Base-by-base conservation (phyloP, 2,888 invertebrate genomes). In the Himalopsyche tibetana region DNA sequence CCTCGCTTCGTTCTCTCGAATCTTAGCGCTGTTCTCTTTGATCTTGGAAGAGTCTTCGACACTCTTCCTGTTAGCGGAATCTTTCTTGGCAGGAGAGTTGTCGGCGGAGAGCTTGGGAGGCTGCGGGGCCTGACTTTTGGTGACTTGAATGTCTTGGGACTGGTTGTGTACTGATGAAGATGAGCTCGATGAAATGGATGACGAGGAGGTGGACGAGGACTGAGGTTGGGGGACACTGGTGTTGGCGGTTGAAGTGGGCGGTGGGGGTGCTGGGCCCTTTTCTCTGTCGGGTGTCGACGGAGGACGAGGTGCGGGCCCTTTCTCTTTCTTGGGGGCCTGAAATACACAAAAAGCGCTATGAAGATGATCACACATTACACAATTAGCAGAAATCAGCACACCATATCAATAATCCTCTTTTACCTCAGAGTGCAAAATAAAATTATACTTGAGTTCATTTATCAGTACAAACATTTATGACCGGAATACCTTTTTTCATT, bases 261-360 rank as follows among this genome's bases (percentile, higher is more conserved):
- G 90, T 69, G 89, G 90, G 89, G 88, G 90, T 89, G 88, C 89
- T 12, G 85, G 89, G 15, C 89, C 89, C 42, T 89, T 88, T 84
- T 86, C 89, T 86, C 89, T 87, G 82, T 89, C 87, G 89, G 89
- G 89, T 15, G 88, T 86, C 81, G 89, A 80, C 40, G 95, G 95
- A 42, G 97, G 96, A 85, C 95, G 95, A 15, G 96, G 97, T 80
- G 96, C 97, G 87, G 96, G 96, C 87, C 97, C 97, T 91, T 97
- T 97, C 90, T 97, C 96, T 91, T 96, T 96, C 92, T 96, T 96
- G 88, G 95, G 94, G 90, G 95, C 94, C 95, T 96, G 90, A 36
- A 90, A 89, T 87, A 12, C 12, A 19, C 2, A 19, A 63, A 63
- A 63, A 11, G 11, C 4, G 63, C 6, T 1, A n/a, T 56, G 19